These are phyloP conservation scores for Danio aesculapii DNA, from an alignment of 2,797 vertebrate genomes.

Conservation along the genomic window DNA sequence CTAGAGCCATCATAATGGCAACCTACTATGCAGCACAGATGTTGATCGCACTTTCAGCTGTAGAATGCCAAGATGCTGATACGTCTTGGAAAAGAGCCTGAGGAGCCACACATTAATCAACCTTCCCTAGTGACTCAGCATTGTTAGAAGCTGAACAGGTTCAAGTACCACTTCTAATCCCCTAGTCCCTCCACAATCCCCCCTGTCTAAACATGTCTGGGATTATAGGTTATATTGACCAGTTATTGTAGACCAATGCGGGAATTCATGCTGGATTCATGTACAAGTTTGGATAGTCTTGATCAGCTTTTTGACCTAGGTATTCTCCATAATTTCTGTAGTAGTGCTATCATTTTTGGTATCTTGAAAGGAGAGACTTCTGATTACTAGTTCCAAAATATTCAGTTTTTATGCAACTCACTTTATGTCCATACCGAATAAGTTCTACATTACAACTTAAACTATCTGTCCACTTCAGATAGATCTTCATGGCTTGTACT, in stretches of 20 bases:
- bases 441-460: constrained; percentile 57
- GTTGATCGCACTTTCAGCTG: constrained; percentile 95
- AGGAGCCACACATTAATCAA: constrained; percentile 61
- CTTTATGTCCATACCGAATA: neutral
- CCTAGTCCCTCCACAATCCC: constrained; percentile 8
- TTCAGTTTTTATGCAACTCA: neutral
- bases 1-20: constrained; percentile 94
- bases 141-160: constrained; percentile 19
- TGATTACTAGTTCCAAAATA: neutral
- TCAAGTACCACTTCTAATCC: constrained; percentile 40
- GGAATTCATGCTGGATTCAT: constrained; percentile 34
- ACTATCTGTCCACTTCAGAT: constrained; percentile 24
- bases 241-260: constrained; percentile 14
- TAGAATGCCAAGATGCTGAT: constrained; percentile 89
- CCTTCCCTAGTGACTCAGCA: constrained; percentile 51
- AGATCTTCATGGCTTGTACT: constrained; percentile 13
- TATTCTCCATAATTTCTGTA: neutral
- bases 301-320: neutral
- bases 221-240: neutral
- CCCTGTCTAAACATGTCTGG: constrained; percentile 2
- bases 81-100: constrained; percentile 82
- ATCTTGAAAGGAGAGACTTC: constrained; percentile 5
- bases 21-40: constrained; percentile 98
- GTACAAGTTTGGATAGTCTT: constrained; percentile 6
- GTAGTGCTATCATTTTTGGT: neutral